Percentiles rank a stretch among this genome's conserved stretches.
Conservation (phyloP, 2,888 invertebrate species). For the Drosophila cognata region DNA sequence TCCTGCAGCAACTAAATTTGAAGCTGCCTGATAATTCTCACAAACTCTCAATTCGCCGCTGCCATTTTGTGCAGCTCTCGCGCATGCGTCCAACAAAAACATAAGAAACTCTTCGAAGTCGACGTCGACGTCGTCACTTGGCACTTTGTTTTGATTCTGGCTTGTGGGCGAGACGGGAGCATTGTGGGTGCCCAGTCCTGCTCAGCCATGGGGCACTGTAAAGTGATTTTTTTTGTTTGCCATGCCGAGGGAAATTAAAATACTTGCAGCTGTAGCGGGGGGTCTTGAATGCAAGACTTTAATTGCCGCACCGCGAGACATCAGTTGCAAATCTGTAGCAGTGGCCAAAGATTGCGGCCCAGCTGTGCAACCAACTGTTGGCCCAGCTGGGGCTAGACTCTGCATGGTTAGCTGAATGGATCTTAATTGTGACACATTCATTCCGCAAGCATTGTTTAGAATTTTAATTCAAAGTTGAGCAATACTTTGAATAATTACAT, state of each 20-base stretch:
- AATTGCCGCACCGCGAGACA: slow-evolving; percentile 69
- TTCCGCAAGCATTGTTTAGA: slow-evolving; percentile 9
- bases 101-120: slow-evolving; percentile 6
- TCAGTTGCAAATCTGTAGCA: slow-evolving; percentile 11
- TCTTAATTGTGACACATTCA: slow-evolving; percentile 39
- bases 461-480: slow-evolving; percentile 8
- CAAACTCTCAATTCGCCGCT: slow-evolving; percentile 63
- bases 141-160: slow-evolving; percentile 73
- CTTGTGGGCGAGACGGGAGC: slow-evolving; percentile 43
- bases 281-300: slow-evolving; percentile 71
- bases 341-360: slow-evolving; percentile 33
- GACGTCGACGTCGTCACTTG: slow-evolving; percentile 35
- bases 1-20: slow-evolving; percentile 68
- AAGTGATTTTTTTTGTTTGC: slow-evolving; percentile 25
- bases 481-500: not conserved
- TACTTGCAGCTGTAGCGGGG: slow-evolving; percentile 55
- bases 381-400: slow-evolving; percentile 40
- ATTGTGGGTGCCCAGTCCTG: slow-evolving; percentile 13
- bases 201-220: slow-evolving; percentile 40
- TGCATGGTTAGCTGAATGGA: slow-evolving; percentile 42
- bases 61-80: slow-evolving; percentile 60
- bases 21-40: slow-evolving; percentile 39
- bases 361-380: slow-evolving; percentile 78
- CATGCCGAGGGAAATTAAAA: slow-evolving; percentile 77
- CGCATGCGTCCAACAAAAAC: slow-evolving; percentile 55